Base-by-base conservation (phyloP, 1,140 invertebrate genomes). In the Sminthurides bifidus region DNA sequence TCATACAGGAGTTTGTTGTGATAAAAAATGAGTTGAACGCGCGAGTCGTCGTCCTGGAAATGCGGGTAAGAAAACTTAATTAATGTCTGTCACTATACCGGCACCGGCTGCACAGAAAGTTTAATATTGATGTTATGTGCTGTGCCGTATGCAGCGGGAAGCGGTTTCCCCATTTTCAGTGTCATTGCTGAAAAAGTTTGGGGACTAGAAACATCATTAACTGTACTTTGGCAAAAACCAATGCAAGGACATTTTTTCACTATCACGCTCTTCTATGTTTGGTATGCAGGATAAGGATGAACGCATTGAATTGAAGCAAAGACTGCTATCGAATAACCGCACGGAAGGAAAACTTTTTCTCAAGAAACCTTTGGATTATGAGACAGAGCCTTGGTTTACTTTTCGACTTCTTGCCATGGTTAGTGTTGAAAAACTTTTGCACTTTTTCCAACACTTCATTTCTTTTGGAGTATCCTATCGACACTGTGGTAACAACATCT, bases 301-400 rank as follows among this genome's bases (percentile, higher is more conserved):
- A 14, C 27, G 58, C n/a, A 19, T 64, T 27, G 58, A 54, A 40
- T 29, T 64, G 14, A 58, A 41, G 48, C 61, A 64, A 31, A 48
- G 50, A 21, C 54, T 64, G 23, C 46, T 64, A 6, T 56, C 61
- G 4, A 64, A 58, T 37, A 64, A 64, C 41, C 40, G 46, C 37
- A 64, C 61, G 8, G 61, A 64, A 54, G 61, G 61, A 31, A 57
- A 40, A 15, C 44, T 64, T 21, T 27, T 53, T 21, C 40, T 64
- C 17, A 60, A 52, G 52, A 64, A 60, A 46, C 43, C 21, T 26
- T 52, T 64, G 35, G 58, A 64, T 49, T 64, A 54, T 58, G 61
- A 64, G 49, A 60, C 45, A 30, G 55, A 64, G 31, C 61, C 61
- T 44, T 64, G 61, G 61, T 64, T 64, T 52, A 64, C 61, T 44